A percentile compares a stretch with the other conserved stretches of the same genome.
Conservation (phyloP, 2,888 invertebrate species). For the Trichopria drosophilae region DNA sequence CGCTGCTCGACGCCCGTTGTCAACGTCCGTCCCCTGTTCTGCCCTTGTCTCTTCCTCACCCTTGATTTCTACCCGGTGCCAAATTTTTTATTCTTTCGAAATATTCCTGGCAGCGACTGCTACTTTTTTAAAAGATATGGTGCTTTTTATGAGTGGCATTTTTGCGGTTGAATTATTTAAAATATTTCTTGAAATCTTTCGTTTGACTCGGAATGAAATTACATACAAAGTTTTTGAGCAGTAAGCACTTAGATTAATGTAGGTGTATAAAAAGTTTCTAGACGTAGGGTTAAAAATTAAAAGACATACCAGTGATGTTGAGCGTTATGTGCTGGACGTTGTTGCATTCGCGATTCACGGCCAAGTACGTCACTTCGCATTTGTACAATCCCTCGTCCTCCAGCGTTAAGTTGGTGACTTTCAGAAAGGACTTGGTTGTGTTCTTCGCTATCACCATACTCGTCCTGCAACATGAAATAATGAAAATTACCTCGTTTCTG, state of each 20-base stretch:
- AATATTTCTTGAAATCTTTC: too few species aligned
- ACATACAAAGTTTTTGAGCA: too few species aligned
- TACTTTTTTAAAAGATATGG: too few species aligned
- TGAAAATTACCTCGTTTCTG: neutral
- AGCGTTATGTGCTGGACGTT: constrained; percentile 80
- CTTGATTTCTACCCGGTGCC: constrained; percentile 1
- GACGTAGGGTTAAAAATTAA: too few species aligned
- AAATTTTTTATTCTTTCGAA: constrained; percentile 4
- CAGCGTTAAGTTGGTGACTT: constrained; percentile 69
- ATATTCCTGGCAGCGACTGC: too few species aligned
- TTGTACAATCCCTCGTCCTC: constrained; percentile 80
- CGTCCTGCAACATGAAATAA: constrained; percentile 63
- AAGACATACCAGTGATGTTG: constrained; percentile 77
- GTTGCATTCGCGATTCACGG: constrained; percentile 75
- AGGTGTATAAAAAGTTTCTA: too few species aligned
- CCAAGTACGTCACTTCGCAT: constrained; percentile 81
- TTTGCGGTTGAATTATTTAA: too few species aligned
- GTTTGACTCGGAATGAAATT: too few species aligned
- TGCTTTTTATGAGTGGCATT: too few species aligned
- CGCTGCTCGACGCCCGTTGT: too few species aligned
- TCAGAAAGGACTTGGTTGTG: constrained; percentile 68
- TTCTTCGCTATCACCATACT: constrained; percentile 70
- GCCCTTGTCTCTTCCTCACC: neutral
- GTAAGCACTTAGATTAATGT: too few species aligned
- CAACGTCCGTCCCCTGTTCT: too few species aligned